phyloP scores from a whole-genome alignment of 2,797 vertebrate genomes.

The Hyperoplus immaculatus region DNA sequence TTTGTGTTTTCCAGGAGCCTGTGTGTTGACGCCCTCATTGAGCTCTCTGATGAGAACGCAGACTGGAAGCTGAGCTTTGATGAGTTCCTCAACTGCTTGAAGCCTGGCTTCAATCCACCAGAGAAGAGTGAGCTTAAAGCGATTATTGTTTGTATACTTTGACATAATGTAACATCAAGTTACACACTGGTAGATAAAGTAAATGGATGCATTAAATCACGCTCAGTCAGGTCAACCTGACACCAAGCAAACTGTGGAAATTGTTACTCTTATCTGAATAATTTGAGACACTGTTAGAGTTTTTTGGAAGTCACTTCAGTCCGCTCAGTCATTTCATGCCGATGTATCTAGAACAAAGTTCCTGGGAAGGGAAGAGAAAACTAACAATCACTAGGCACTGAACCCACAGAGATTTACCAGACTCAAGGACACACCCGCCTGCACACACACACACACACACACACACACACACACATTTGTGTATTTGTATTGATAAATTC shows the following conservation, averaged over 20 bases:
- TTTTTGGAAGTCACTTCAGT: conserved; percentile 1
- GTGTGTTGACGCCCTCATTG: conserved; percentile 97
- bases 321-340: conserved; percentile 30
- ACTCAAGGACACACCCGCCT: conserved; percentile 30
- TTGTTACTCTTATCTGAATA: conserved; percentile 21
- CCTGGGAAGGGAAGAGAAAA: conserved; percentile 48
- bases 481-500: conserved; percentile 1
- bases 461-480: conserved; percentile 10
- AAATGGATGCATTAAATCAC: conserved; percentile 1
- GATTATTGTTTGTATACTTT: conserved; percentile 1
- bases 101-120: conserved; percentile 94
- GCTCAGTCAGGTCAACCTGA: not conserved
- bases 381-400: conserved; percentile 20
- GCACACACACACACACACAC: conserved; percentile 4
- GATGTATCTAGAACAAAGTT: conserved; percentile 71
- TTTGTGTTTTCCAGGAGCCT: conserved; percentile 89
- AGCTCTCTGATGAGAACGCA: conserved; percentile 98
- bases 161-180: conserved; percentile 3
- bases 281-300: conserved; percentile 8
- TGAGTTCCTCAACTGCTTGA: conserved; percentile 98
- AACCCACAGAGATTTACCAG: conserved; percentile 19
- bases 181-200: not conserved
- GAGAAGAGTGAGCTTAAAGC: conserved; percentile 92
- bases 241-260: conserved; percentile 14
- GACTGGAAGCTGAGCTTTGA: conserved; percentile 99